phyloP scores from a whole-genome alignment of 2,888 invertebrate species.

The Drosophila vallismaia region DNA sequence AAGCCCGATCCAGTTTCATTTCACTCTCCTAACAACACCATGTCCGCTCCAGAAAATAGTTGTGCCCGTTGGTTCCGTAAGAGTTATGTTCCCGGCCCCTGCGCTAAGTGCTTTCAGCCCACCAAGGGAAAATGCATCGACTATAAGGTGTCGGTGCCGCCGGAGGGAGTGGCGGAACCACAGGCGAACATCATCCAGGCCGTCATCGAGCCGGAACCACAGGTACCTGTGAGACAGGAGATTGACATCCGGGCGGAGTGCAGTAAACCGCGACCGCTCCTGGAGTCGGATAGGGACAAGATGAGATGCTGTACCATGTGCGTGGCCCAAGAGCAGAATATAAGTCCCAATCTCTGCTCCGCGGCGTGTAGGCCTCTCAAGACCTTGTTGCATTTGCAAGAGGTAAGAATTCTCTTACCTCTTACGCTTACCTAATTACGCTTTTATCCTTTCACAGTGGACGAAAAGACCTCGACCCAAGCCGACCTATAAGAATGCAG shows the following conservation, averaged over 20 bases:
- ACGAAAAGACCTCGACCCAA: constrained; percentile 51
- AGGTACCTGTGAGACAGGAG: constrained; percentile 25
- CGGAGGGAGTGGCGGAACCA: background rate
- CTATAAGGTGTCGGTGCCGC: constrained; percentile 5
- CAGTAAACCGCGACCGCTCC: constrained; percentile 5
- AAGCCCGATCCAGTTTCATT: background rate
- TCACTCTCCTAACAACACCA: constrained; percentile 1
- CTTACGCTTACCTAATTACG: background rate
- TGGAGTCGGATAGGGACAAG: constrained; percentile 1
- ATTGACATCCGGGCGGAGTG: constrained; percentile 44
- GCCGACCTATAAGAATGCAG: constrained; percentile 53
- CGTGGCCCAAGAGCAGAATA: constrained; percentile 41
- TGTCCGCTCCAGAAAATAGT: constrained; percentile 50
- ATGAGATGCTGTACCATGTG: constrained; percentile 36
- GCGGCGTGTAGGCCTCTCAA: constrained; percentile 47
- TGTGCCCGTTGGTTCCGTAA: constrained; percentile 41
- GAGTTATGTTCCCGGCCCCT: background rate
- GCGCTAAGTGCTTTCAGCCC: constrained; percentile 45
- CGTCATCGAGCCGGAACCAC: constrained; percentile 29
- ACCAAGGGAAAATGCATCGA: constrained; percentile 50
- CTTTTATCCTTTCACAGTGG: constrained; percentile 26
- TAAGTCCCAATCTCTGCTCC: constrained; percentile 47
- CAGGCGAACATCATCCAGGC: constrained; percentile 1
- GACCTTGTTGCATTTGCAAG: constrained; percentile 53
- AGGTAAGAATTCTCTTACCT: constrained; percentile 43